Base-by-base conservation (phyloP, 2,797 vertebrate species). In the Sarcophilus harrisii region DNA sequence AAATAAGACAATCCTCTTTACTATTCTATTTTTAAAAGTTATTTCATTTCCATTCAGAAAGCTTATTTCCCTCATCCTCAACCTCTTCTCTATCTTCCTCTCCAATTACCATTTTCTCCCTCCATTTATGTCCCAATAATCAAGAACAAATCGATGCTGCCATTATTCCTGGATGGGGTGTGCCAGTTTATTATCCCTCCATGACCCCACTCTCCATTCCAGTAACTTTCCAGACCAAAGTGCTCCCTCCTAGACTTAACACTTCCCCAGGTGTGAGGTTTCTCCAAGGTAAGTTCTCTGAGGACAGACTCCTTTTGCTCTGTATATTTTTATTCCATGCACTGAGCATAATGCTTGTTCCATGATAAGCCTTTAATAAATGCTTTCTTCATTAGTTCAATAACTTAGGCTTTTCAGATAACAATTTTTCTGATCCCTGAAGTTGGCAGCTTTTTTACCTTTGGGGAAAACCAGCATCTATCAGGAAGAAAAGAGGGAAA, bases 401-500 rank as follows among this genome's bases (percentile, higher is more conserved):
- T 92, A 92, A 73, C 94, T 96, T 94, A 94, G 87, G 89, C 94
- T 59, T 92, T 93, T 93, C 92, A 94, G 95, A 94, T 93, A 62
- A 94, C 91, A 94, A 93, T 54, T 96, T 96, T 93, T 58, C 93
- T 90, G 30, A 59, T 57, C 55, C 49, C 49, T 49, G 49, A 90
- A 54, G 49, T 90, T 94, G 96, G 95, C 93, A 96, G 58, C 30
- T 38, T 90, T 58, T 2, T 2, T 28, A 45, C n/a, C n/a, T 93
- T 95, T 93, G 57, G 54, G 54, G 96, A 96, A 90, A 92, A 89
- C 27, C 94, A 57, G n/a, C 49, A 93, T 91, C 81, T 94, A 92
- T 92, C 90, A 94, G 95, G 91, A 94, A 52, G 60, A 96, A 95
- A 97, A 95, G 59, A 96, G 66, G 94, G 81, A 94, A 95, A 92